Conservation (phyloP, 2,797 vertebrate genomes). For the Sebastes cheni region DNA sequence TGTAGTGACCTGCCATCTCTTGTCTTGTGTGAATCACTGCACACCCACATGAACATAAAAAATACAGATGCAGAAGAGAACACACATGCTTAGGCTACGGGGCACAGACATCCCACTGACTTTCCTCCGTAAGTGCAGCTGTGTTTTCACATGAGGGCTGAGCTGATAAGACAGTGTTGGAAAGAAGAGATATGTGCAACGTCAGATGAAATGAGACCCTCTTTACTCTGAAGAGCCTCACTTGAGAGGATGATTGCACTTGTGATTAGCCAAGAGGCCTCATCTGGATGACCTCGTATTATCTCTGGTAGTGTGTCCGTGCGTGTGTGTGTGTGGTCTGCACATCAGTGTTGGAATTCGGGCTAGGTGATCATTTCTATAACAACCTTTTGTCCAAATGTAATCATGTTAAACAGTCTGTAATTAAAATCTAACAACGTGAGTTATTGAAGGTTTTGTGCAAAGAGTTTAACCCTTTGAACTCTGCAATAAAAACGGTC, state of each 20-base stretch:
- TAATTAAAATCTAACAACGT: background rate
- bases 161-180: conserved; percentile 33
- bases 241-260: conserved; percentile 8
- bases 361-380: background rate
- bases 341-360: background rate
- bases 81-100: background rate
- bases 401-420: background rate
- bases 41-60: background rate
- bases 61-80: conserved; percentile 1
- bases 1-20: background rate
- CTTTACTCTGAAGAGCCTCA: conserved; percentile 6
- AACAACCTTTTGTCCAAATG: background rate
- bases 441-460: background rate
- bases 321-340: background rate
- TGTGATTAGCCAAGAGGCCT: conserved; percentile 17
- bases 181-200: background rate
- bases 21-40: background rate
- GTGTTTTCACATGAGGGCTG: conserved; percentile 15
- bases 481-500: background rate
- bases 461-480: background rate
- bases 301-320: background rate
- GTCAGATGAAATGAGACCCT: conserved; percentile 2
- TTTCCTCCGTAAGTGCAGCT: conserved; percentile 23
- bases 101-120: background rate
- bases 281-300: background rate